Base-by-base conservation (phyloP, 2,113 vertebrate species). In the Eubucco bourcierii region DNA sequence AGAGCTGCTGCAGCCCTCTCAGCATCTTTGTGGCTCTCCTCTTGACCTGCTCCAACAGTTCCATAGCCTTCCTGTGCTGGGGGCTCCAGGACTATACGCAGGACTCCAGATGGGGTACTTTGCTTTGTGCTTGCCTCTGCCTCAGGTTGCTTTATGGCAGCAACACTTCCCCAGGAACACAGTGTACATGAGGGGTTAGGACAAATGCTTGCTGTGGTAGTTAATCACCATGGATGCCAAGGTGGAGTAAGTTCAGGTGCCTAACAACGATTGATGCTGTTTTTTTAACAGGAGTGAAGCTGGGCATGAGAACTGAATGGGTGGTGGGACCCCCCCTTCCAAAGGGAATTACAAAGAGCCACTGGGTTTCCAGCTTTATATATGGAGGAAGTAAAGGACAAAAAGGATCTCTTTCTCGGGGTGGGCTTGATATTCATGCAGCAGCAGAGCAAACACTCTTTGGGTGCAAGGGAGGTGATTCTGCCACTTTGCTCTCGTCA, bases 111-210 rank as follows among this genome's bases (percentile, higher is more conserved):
- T 37, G 37, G 37, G 65, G n/a, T 77, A 56, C 28, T 87, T 82
- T 58, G 33, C 56, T 75, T 72, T 77, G 15, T 66, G 10, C 12
- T 73, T 0, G 0, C 24, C 34, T 63, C 29, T 61, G 46, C 52
- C 27, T 74, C 6, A 2, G 15, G 1, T 52, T 80, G 79, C n/a
- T 23, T 71, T 82, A 34, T 68, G 64, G 55, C 47, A 87, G 25
- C 56, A 65, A 1, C 0, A 2, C 21, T 86, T 90, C 55, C 50
- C 5, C 7, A 28, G 72, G 61, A 67, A 63, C 59, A 20, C 0
- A 0, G 20, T n/a, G 83, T 82, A 66, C 79, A 64, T 63, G 64
- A 67, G 84, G 82, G 82, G 78, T 47, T 15, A 78, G 85, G 55
- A 13, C 25, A 2, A 3, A 1, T 34, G 23, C 70, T 80, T 87